Evolutionary conservation across 2,113 vertebrate genomes (phyloP).

Genomic region (Donacobius atricapilla): DNA sequence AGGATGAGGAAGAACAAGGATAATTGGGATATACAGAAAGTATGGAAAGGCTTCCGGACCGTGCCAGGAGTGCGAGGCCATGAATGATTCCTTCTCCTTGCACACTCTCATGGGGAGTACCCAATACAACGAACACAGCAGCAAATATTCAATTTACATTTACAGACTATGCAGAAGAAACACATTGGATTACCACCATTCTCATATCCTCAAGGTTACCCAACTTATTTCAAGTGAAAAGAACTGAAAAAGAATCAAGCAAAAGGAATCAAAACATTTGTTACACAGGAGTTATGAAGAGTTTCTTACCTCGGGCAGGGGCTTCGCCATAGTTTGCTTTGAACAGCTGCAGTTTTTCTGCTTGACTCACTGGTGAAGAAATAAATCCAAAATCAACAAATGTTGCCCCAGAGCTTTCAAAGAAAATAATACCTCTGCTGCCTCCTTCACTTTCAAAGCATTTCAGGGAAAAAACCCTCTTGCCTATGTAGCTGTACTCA

Average conservation of each 20-base stretch:
- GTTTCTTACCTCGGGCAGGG: constrained; percentile 55
- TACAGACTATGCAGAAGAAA: not conserved
- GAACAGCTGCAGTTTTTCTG: constrained; percentile 50
- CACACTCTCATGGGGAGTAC: not conserved
- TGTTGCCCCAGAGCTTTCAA: not conserved
- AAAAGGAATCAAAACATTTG: not conserved
- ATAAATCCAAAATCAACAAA: not conserved
- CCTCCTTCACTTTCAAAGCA: not conserved
- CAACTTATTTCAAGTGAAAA: not conserved
- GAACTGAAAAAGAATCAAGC: not conserved
- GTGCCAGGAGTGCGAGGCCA: not conserved
- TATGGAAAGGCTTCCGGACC: not conserved
- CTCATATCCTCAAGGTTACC: not conserved
- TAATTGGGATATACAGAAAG: not conserved
- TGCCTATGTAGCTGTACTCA: not conserved
- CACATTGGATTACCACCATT: not conserved
- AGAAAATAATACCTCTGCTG: not conserved
- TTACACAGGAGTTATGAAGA: not conserved
- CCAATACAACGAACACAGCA: not conserved
- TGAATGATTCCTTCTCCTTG: not conserved
- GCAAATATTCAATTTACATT: not conserved
- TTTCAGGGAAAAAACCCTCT: not conserved
- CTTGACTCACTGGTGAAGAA: constrained; percentile 71
- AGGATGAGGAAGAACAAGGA: not conserved
- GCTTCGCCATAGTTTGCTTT: constrained; percentile 19